Conservation (phyloP, 2,888 invertebrate genomes). For the Hypolimnas misippus region DNA sequence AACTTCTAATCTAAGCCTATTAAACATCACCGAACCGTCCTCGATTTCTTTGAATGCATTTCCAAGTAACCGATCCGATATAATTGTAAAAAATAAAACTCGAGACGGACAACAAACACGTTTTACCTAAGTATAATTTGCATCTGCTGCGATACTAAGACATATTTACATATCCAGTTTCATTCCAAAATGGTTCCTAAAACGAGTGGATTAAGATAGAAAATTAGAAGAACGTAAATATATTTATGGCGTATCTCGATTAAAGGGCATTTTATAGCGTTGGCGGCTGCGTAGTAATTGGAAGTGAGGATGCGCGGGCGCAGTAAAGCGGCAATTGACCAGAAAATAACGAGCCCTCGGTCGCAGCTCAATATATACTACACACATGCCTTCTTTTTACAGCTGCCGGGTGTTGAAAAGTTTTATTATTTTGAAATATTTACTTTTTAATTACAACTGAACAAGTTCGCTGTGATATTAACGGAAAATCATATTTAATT, state of each 20-base stretch:
- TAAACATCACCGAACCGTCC: conserved; percentile 78
- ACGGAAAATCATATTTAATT: background rate
- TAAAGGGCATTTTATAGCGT: conserved; percentile 67
- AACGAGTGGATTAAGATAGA: conserved; percentile 29
- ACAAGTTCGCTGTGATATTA: conserved; percentile 31
- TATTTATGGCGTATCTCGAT: conserved; percentile 50
- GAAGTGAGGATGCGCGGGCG: conserved; percentile 82
- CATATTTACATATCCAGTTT: conserved; percentile 32
- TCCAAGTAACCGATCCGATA: conserved; percentile 81
- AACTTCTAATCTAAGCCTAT: conserved; percentile 83
- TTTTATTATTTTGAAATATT: conserved; percentile 54
- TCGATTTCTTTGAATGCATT: conserved; percentile 80
- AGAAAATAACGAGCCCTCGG: conserved; percentile 82
- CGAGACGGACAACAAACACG: conserved; percentile 79
- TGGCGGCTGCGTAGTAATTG: conserved; percentile 82
- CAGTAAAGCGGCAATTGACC: conserved; percentile 83
- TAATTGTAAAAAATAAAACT: conserved; percentile 83
- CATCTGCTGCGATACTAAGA: conserved; percentile 54
- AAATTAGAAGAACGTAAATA: conserved; percentile 40
- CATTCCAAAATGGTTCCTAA: conserved; percentile 39
- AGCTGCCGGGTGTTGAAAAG: conserved; percentile 69
- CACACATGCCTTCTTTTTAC: conserved; percentile 68
- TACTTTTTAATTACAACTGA: conserved; percentile 51
- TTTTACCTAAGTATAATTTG: conserved; percentile 83
- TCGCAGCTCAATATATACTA: conserved; percentile 58